phyloP scores from a whole-genome alignment of 2,113 vertebrate species.

The Oceanodroma tethys region DNA sequence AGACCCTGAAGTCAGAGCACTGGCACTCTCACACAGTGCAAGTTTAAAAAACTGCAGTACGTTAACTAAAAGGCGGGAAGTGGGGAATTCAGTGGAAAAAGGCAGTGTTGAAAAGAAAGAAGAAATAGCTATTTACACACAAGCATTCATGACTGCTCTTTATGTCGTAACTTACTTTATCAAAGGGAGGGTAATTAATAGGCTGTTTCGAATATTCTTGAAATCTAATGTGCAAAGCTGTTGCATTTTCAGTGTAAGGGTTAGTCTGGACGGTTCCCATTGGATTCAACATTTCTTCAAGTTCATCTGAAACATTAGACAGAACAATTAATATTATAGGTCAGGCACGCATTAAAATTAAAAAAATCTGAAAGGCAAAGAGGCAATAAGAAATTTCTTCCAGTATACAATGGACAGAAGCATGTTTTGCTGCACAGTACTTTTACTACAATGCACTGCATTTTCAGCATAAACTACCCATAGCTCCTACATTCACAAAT shows the following conservation, averaged over 20 bases:
- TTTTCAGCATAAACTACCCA: neutral
- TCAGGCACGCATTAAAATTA: neutral
- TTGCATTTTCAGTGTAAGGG: slow-evolving; percentile 95
- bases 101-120: neutral
- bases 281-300: slow-evolving; percentile 99
- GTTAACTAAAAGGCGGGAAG: neutral
- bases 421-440: neutral
- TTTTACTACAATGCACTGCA: neutral
- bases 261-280: slow-evolving; percentile 97
- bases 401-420: neutral
- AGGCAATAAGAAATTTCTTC: neutral
- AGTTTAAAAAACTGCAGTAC: neutral
- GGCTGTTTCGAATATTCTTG: slow-evolving; percentile 84
- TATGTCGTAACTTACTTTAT: slow-evolving; percentile 83
- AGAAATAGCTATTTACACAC: neutral
- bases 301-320: slow-evolving; percentile 84
- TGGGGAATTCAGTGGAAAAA: neutral
- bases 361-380: neutral
- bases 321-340: neutral
- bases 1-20: neutral
- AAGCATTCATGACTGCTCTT: neutral
- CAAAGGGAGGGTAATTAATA: slow-evolving; percentile 91
- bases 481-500: neutral
- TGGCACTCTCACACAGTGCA: rapidly evolving
- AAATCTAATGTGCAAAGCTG: slow-evolving; percentile 89